A percentile compares a stretch with the other conserved stretches of the same genome.
Evolutionary conservation across 2,888 invertebrate species (phyloP).

Genomic region (Carpatolechia fugitivella): DNA sequence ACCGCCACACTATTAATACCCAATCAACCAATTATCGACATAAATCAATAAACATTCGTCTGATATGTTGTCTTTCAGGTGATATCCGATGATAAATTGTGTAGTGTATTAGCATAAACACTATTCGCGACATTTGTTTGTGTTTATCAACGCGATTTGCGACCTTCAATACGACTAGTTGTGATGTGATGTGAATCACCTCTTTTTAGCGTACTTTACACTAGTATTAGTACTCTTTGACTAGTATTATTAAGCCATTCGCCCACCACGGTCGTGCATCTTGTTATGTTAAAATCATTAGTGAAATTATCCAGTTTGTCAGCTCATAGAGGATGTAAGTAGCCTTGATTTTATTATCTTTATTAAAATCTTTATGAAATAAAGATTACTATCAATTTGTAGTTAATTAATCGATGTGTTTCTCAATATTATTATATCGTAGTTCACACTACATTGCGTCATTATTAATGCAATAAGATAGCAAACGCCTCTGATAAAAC

Average conservation of each 20-base stretch:
- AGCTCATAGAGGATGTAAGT: conserved; percentile 47
- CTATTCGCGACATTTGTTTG: conserved; percentile 23
- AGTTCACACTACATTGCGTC: conserved; percentile 9
- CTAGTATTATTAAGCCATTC: conserved; percentile 33
- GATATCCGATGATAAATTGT: too few relatives aligned
- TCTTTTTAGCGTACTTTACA: not conserved
- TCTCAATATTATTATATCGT: not conserved
- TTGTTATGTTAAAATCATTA: conserved; percentile 50
- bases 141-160: conserved; percentile 32
- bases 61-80: conserved; percentile 2
- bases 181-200: not conserved
- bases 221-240: too few relatives aligned
- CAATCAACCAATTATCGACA: not conserved
- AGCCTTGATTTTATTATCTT: not conserved
- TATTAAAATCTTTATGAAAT: not conserved
- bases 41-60: not conserved
- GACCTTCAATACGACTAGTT: conserved; percentile 29
- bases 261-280: conserved; percentile 23
- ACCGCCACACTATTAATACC: too few relatives aligned
- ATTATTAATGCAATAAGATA: not conserved
- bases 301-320: conserved; percentile 34
- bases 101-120: not conserved
- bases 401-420: not conserved
- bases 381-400: not conserved
- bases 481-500: not conserved